Percentiles rank a stretch among this genome's conserved stretches.
Evolutionary conservation across 2,113 vertebrate species (phyloP).

Genomic region (Hylia prasina): DNA sequence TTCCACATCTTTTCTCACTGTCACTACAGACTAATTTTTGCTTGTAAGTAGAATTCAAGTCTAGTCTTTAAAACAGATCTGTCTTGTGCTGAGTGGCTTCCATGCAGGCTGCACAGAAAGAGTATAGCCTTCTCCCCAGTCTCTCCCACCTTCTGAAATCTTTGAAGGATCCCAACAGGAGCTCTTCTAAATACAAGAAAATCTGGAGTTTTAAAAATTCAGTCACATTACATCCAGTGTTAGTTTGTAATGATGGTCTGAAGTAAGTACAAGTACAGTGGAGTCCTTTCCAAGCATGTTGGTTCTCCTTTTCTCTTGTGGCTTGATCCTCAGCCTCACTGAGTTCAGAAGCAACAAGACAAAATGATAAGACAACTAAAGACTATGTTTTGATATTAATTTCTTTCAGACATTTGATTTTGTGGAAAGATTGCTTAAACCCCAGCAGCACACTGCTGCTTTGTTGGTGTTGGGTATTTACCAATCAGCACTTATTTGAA

Average conservation of each 20-base stretch:
- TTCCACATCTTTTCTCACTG: not conserved
- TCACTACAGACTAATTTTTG: conserved; percentile 6
- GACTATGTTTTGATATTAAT: not conserved
- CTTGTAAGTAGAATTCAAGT: conserved; percentile 6
- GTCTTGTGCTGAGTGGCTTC: not conserved
- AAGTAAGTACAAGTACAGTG: not conserved
- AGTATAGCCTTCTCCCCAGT: not conserved
- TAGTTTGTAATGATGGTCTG: not conserved
- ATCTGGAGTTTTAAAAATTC: not conserved
- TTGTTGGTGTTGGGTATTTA: not conserved
- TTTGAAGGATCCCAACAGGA: conserved; percentile 31
- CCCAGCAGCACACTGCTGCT: not conserved
- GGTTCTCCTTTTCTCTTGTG: not conserved
- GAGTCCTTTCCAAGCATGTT: not conserved
- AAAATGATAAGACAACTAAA: not conserved
- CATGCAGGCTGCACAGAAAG: not conserved
- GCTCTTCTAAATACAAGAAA: not conserved
- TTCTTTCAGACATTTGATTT: not conserved
- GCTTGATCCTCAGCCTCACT: not conserved
- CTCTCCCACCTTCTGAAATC: conserved; percentile 1
- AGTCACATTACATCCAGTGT: not conserved
- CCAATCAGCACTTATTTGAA: not conserved
- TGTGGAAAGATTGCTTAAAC: not conserved
- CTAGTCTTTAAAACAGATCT: not conserved
- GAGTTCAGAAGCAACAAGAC: not conserved